phyloP scores from a whole-genome alignment of 2,797 vertebrate species.

The Varecia variegata region DNA sequence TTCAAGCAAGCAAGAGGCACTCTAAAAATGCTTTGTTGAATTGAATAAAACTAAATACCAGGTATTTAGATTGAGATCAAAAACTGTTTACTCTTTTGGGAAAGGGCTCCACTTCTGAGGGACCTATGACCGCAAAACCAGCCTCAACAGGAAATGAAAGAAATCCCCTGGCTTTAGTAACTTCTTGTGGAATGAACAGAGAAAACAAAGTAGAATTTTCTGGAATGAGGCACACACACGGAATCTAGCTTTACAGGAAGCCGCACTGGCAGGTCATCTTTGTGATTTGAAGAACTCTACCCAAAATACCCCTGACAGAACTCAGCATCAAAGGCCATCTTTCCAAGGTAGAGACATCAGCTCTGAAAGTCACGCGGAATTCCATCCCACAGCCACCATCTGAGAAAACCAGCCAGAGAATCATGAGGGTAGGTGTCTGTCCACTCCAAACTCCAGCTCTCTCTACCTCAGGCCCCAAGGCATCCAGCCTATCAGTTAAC shows the following conservation, averaged over 20 bases:
- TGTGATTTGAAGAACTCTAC: slow-evolving; percentile 42
- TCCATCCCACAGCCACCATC: not conserved
- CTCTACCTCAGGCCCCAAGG: not conserved
- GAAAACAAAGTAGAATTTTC: slow-evolving; percentile 75
- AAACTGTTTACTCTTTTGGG: slow-evolving; percentile 55
- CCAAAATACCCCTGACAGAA: not conserved
- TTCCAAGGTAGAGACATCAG: not conserved
- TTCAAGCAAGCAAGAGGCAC: not conserved
- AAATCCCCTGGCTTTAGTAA: slow-evolving; percentile 66
- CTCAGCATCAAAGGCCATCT: slow-evolving; percentile 22
- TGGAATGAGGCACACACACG: slow-evolving; percentile 64
- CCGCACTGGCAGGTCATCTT: not conserved
- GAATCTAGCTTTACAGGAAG: slow-evolving; percentile 64
- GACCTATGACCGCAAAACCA: slow-evolving; percentile 1
- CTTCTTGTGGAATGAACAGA: slow-evolving; percentile 68
- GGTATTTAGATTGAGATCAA: slow-evolving; percentile 63
- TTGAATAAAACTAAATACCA: slow-evolving; percentile 46
- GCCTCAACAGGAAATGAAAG: slow-evolving; percentile 72
- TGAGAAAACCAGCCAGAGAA: not conserved
- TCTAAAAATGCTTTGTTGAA: not conserved
- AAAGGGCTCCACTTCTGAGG: slow-evolving; percentile 58
- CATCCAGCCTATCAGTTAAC: not conserved
- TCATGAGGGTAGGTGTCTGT: not conserved
- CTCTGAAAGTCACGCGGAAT: not conserved
- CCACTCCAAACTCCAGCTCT: not conserved